phyloP scores from a whole-genome alignment of 2,888 invertebrate species.

The Slavum lentiscoides region DNA sequence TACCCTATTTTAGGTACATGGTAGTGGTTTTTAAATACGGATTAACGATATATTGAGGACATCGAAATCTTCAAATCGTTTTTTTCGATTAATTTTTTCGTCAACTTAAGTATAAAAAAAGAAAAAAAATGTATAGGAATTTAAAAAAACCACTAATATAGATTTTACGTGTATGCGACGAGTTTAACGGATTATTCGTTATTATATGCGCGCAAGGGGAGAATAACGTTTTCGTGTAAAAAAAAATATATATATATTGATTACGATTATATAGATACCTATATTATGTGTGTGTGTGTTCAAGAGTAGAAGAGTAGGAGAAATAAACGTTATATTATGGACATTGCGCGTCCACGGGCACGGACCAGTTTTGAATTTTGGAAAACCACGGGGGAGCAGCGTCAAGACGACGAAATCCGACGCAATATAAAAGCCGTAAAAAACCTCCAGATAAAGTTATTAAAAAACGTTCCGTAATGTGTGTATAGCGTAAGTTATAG shows the following conservation, averaged over 20 bases:
- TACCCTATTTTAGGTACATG: too few relatives aligned
- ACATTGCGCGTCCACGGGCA: neutral
- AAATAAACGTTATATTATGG: too few relatives aligned
- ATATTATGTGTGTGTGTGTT: too few relatives aligned
- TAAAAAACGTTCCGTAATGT: conserved; percentile 29
- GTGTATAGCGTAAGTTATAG: too few relatives aligned
- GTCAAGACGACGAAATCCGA: conserved; percentile 19
- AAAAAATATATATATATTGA: conserved; percentile 12
- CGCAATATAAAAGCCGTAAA: conserved; percentile 42
- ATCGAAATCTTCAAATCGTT: too few relatives aligned
- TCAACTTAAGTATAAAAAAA: too few relatives aligned
- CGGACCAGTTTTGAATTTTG: conserved; percentile 45
- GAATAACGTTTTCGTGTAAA: neutral
- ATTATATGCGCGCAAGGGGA: neutral
- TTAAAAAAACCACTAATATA: too few relatives aligned
- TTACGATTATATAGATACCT: conserved; percentile 3
- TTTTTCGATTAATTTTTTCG: too few relatives aligned
- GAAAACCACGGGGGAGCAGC: conserved; percentile 47
- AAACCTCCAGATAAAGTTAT: conserved; percentile 47
- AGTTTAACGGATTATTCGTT: too few relatives aligned
- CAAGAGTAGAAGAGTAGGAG: neutral
- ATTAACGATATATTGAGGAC: too few relatives aligned
- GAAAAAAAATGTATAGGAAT: too few relatives aligned
- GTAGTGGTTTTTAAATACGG: too few relatives aligned
- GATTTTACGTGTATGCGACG: neutral